Percentiles rank a stretch among this genome's conserved stretches.
These are phyloP conservation scores for Drosophila dives DNA, from an alignment of 2,888 invertebrate genomes.

Conservation along the genomic window DNA sequence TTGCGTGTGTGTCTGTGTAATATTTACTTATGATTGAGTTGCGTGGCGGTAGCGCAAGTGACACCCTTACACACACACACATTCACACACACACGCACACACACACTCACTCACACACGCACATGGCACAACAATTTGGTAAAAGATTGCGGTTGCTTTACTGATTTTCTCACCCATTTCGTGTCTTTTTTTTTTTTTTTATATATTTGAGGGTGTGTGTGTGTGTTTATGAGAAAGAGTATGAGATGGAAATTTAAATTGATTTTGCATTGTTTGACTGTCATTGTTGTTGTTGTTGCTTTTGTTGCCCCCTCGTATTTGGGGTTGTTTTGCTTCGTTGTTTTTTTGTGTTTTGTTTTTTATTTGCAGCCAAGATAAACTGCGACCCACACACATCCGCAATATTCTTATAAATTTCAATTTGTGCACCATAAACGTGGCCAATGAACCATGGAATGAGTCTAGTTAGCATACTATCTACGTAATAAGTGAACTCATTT, in stretches of 20 bases:
- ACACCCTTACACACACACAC: constrained; percentile 44
- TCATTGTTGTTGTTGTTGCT: constrained; percentile 72
- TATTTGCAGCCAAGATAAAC: constrained; percentile 46
- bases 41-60: constrained; percentile 64
- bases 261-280: constrained; percentile 80
- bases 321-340: constrained; percentile 41
- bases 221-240: constrained; percentile 23
- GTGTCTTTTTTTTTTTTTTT: constrained; percentile 29
- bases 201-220: constrained; percentile 8
- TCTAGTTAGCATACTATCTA: constrained; percentile 25
- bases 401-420: constrained; percentile 80
- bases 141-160: constrained; percentile 80
- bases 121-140: constrained; percentile 75
- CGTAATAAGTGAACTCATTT: constrained; percentile 7
- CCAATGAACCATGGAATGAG: constrained; percentile 12
- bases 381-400: constrained; percentile 43
- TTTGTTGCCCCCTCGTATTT: constrained; percentile 51
- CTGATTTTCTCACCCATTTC: constrained; percentile 79
- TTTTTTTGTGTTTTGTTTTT: constrained; percentile 28
- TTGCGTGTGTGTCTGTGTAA: constrained; percentile 61
- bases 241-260: constrained; percentile 81
- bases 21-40: constrained; percentile 82
- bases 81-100: constrained; percentile 23
- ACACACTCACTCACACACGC: constrained; percentile 8
- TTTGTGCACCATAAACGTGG: constrained; percentile 67